phyloP scores from a whole-genome alignment of 2,113 vertebrate species.

The Oplegnathus fasciatus region DNA sequence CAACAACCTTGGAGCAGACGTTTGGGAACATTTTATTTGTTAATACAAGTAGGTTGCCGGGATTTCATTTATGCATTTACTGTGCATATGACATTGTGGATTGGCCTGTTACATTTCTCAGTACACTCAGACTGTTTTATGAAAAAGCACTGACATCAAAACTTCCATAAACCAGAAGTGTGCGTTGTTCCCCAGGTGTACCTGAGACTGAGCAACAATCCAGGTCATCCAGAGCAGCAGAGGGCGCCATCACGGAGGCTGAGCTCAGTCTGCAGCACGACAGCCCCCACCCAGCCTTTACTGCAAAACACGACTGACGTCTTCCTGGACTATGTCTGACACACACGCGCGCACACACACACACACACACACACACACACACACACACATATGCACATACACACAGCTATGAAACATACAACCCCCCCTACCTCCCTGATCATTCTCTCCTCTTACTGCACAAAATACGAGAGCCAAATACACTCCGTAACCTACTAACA shows the following conservation, averaged over 20 bases:
- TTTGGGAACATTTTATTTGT: not conserved
- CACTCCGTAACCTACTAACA: constrained; percentile 41
- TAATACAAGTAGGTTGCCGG: not conserved
- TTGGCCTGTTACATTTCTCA: not conserved
- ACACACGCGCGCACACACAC: constrained; percentile 1
- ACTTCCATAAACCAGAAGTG: not conserved
- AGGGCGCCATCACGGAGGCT: constrained; percentile 88
- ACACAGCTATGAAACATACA: constrained; percentile 16
- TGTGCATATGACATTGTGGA: not conserved
- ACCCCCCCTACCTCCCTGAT: constrained; percentile 13
- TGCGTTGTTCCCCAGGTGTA: constrained; percentile 86
- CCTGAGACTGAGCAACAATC: constrained; percentile 86
- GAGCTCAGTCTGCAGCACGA: constrained; percentile 95
- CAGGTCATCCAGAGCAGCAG: constrained; percentile 80
- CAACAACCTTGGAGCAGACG: not conserved
- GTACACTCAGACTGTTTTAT: not conserved
- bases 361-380: constrained; percentile 14
- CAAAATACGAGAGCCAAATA: constrained; percentile 31
- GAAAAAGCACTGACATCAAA: not conserved
- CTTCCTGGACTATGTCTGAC: constrained; percentile 84
- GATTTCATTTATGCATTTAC: not conserved
- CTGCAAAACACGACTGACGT: constrained; percentile 89
- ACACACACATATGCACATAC: not conserved
- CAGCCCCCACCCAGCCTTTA: constrained; percentile 92
- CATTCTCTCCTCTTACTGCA: constrained; percentile 13